Evolutionary conservation across 2,113 vertebrate genomes (phyloP).

Genomic region (Grallaria varia): DNA sequence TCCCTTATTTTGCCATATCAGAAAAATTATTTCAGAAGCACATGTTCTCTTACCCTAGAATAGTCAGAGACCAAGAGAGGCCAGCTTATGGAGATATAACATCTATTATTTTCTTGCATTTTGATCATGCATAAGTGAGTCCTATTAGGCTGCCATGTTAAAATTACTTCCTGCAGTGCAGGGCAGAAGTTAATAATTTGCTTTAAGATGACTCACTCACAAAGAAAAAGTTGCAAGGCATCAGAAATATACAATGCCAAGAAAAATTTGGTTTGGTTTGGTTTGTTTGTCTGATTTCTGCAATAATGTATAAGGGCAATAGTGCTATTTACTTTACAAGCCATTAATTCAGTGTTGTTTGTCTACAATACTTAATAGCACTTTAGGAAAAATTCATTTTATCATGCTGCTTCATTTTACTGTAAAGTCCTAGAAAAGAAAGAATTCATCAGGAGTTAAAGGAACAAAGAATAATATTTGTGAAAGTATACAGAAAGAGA

Average conservation of each 20-base stretch:
- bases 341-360: neutral
- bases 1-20: neutral
- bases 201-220: neutral
- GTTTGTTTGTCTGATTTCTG: neutral
- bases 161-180: neutral
- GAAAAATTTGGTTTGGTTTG: neutral
- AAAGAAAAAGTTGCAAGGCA: neutral
- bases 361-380: neutral
- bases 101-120: neutral
- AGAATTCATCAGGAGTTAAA: neutral
- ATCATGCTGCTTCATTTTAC: neutral
- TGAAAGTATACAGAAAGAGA: neutral
- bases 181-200: neutral
- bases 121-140: neutral
- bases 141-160: neutral
- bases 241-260: neutral
- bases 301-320: neutral
- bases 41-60: neutral
- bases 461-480: neutral
- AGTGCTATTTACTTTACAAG: neutral
- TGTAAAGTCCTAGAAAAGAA: neutral
- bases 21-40: neutral
- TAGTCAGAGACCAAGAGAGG: neutral
- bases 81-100: neutral
- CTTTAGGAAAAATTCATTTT: neutral